Evolutionary conservation across 2,888 invertebrate species (phyloP).

Genomic region (Luperina nickerlii): DNA sequence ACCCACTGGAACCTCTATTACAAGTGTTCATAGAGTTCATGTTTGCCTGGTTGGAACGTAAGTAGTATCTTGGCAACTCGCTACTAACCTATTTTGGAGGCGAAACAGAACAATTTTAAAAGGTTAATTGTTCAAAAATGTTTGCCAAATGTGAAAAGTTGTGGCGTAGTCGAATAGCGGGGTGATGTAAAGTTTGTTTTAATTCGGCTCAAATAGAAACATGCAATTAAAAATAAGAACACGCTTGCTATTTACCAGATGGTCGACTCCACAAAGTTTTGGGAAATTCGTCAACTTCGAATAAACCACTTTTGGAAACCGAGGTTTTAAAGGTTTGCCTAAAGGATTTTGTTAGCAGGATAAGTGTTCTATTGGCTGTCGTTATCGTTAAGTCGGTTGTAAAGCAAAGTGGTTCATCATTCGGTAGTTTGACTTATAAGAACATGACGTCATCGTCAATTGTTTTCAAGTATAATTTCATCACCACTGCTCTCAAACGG

Average conservation of each 20-base stretch:
- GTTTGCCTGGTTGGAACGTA: constrained; percentile 16
- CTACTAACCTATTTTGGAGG: constrained; percentile 61
- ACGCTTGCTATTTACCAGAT: constrained; percentile 33
- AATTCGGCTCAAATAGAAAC: constrained; percentile 42
- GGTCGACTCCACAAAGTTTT: constrained; percentile 21
- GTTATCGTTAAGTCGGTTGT: background rate
- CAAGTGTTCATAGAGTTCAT: constrained; percentile 37
- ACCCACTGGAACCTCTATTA: constrained; percentile 33
- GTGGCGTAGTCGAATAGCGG: constrained; percentile 66
- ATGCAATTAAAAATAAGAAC: constrained; percentile 39
- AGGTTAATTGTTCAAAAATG: constrained; percentile 78
- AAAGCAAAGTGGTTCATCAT: background rate
- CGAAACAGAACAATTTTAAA: constrained; percentile 70
- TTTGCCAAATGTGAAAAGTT: constrained; percentile 78
- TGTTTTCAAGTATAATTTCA: background rate
- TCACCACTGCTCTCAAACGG: background rate
- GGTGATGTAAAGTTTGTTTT: constrained; percentile 57
- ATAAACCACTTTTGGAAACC: background rate
- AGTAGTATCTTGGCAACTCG: constrained; percentile 34
- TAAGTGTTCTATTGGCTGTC: background rate
- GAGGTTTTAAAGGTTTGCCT: background rate
- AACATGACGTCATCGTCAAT: background rate
- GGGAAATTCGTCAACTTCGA: background rate
- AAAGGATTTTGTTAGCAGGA: background rate
- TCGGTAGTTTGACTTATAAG: background rate